phyloP scores from a whole-genome alignment of 2,113 vertebrate genomes.

The Apodemus sylvaticus region DNA sequence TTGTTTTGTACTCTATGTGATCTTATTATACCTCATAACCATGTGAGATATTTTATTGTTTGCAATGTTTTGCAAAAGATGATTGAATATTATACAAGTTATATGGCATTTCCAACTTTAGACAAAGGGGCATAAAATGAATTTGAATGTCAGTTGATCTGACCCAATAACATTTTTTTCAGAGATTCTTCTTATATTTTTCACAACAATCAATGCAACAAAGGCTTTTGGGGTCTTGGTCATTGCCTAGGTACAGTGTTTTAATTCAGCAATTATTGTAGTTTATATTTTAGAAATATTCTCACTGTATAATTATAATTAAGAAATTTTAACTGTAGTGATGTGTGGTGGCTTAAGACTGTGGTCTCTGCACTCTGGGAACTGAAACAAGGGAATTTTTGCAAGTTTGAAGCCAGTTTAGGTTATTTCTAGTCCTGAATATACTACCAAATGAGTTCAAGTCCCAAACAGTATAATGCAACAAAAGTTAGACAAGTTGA shows the following conservation, averaged over 20 bases:
- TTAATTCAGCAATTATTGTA: not conserved
- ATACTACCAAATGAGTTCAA: not conserved
- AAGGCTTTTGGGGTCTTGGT: not conserved
- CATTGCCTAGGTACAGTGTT: not conserved
- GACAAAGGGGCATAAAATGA: not conserved
- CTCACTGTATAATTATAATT: constrained; percentile 35
- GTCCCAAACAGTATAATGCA: not conserved
- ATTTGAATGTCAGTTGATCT: not conserved
- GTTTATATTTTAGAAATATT: constrained; percentile 35
- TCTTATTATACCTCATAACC: not conserved
- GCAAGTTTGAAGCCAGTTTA: not conserved
- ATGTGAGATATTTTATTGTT: not conserved
- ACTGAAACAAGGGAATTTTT: not conserved
- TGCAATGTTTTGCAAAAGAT: constrained; percentile 9
- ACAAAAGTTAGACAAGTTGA: constrained; percentile 1
- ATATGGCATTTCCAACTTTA: constrained; percentile 17
- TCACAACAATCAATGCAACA: not conserved
- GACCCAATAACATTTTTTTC: constrained; percentile 15
- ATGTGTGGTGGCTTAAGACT: not conserved
- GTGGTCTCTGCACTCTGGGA: not conserved
- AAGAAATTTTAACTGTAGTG: constrained; percentile 25
- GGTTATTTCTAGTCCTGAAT: not conserved
- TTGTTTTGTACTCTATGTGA: not conserved
- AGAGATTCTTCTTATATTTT: constrained; percentile 28
- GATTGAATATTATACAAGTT: not conserved